Percentiles rank a stretch among this genome's conserved stretches.
Conservation (phyloP, 2,797 vertebrate species). For the Mormyrus hasselquistii region DNA sequence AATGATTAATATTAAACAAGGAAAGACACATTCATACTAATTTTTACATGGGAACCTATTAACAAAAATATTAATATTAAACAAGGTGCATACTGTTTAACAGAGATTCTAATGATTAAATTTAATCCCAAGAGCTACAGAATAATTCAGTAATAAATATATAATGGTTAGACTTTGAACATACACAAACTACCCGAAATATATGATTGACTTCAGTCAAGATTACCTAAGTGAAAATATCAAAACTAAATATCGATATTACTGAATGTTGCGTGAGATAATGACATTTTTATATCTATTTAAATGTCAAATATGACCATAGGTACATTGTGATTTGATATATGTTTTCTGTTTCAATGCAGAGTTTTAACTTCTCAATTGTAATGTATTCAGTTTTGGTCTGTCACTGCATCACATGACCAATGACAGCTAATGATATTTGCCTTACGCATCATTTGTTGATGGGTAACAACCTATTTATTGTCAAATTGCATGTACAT, state of each 20-base stretch:
- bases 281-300: not conserved
- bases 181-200: not conserved
- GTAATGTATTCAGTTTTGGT: not conserved
- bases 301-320: not conserved
- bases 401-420: not conserved
- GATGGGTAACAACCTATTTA: not conserved
- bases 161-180: conserved; percentile 6
- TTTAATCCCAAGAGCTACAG: not conserved
- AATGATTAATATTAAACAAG: conserved; percentile 17
- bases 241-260: not conserved
- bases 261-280: not conserved
- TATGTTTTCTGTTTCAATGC: not conserved
- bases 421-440: not conserved
- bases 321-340: not conserved
- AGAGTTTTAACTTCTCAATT: not conserved
- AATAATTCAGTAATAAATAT: not conserved
- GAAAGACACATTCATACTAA: not conserved
- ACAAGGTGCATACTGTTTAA: not conserved
- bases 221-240: not conserved
- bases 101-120: not conserved
- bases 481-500: not conserved
- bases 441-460: not conserved
- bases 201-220: conserved; percentile 8
- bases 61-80: conserved; percentile 4
- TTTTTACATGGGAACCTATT: not conserved